Evolutionary conservation across 2,888 invertebrate genomes (phyloP).

Genomic region (Troglohyphantes excavatus): DNA sequence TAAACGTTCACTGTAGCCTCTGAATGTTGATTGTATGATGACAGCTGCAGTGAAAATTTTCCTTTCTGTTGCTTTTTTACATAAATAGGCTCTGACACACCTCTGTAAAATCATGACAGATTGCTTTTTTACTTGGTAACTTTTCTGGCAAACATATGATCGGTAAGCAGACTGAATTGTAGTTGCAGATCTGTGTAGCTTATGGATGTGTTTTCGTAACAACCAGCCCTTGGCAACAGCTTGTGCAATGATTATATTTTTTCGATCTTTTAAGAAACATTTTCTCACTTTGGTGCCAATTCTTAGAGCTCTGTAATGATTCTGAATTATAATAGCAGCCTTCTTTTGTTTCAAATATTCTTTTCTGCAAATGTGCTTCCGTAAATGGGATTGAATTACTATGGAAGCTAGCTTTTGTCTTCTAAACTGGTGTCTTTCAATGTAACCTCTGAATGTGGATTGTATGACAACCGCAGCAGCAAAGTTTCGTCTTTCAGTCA

Average conservation of each 20-base stretch:
- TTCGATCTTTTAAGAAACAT: not conserved
- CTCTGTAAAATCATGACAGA: not conserved
- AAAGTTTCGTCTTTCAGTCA: slow-evolving; percentile 72
- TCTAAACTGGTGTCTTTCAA: not conserved
- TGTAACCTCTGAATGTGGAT: slow-evolving; percentile 36
- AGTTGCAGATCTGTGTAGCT: slow-evolving; percentile 67
- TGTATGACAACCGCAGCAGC: slow-evolving; percentile 80
- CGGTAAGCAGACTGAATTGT: not conserved
- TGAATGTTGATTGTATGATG: slow-evolving; percentile 9
- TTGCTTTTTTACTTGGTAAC: not conserved
- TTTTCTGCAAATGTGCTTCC: not conserved
- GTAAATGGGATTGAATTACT: not conserved
- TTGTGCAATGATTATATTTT: not conserved
- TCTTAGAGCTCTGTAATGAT: not conserved
- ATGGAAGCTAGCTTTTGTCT: not conserved
- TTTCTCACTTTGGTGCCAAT: not conserved
- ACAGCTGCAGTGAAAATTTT: not conserved
- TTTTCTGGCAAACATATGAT: not conserved
- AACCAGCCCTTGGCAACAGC: not conserved
- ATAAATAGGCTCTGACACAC: not conserved
- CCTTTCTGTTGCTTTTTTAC: slow-evolving; percentile 4
- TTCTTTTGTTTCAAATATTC: not conserved
- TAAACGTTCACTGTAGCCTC: slow-evolving; percentile 1
- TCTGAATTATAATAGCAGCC: slow-evolving; percentile 19
- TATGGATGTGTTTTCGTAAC: not conserved